Evolutionary conservation across 2,888 invertebrate species (phyloP), one percentile per base, ranked within the genome.

Genomic region (Rugalucina vietnamica): DNA sequence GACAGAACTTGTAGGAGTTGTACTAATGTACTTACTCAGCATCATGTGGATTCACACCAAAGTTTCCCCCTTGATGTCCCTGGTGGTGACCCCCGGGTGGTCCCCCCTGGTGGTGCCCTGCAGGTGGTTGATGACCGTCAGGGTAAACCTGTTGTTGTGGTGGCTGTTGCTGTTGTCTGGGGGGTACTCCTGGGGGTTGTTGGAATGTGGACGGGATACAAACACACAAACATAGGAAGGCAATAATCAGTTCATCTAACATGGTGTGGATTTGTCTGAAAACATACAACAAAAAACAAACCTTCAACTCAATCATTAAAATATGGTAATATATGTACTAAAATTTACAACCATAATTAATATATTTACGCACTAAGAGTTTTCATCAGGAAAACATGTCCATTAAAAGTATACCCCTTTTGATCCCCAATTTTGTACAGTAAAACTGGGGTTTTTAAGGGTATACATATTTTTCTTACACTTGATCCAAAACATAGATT

Each of bases 1-100:
- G n/a, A n/a, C n/a, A n/a, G n/a, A n/a, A n/a, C n/a, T n/a, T n/a
- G n/a, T n/a, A n/a, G n/a, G n/a, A n/a, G n/a, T n/a, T n/a, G n/a
- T n/a, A n/a, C n/a, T n/a, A n/a, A 29, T 12, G n/a, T 29, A 88
- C 91, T 90, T 78, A 93, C 93, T 91, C 90, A 10, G 89, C 89
- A 88, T 92, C 91, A 81, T 92, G 93, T 29, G 90, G 86, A 29
- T 90, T 90, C 12, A 85, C 87, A 57, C 89, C 85, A 76, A 91
- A 90, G n/a, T 24, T 34, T 12, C 89, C 83, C 21, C 88, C 71
- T 39, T 90, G 87, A 18, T 87, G 89, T n/a, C 84, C 85, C 34
- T 86, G 84, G 0, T 79, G 88, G 65, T 86, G 86, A 36, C 83
- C 87, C 36, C 84, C 88, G 27, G 84, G 87, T 76, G 89, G 54